Evolutionary conservation across 2,888 invertebrate genomes (phyloP), one percentile per base, ranked within the genome.

Genomic region (Lamproptera curius): DNA sequence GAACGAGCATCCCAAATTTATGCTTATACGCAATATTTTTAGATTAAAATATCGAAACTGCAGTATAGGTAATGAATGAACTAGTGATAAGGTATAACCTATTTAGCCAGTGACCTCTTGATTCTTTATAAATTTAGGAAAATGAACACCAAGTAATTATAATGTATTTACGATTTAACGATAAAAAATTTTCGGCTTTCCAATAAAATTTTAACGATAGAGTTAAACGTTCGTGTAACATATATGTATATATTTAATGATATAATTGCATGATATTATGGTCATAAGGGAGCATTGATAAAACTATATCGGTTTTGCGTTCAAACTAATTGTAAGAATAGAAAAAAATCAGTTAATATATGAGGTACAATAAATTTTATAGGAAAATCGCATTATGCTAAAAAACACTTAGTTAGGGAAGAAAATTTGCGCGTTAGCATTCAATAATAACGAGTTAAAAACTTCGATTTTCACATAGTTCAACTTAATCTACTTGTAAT

Each of bases 101-200:
- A 47, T 48, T 50, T 53, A 39, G 61, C 50, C n/a, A n/a, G 55
- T 56, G 58, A 61, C 62, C 61, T 65, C 61, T 54, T 55, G 50
- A 54, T 42, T 59, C 41, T 13, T 20, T 46, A 28, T 52, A 50
- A 51, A 52, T 66, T 68, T 77, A 82, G 76, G 75, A 75, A 82
- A 69, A 65, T 76, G 70, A 81, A 84, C 84, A 84, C 84, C 84
- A 84, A 84, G 69, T 83, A 81, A 73, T 68, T 70, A 72, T 73
- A 80, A 65, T 59, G 63, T 59, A 59, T 62, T n/a, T 64, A 58
- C 56, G 56, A 58, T 61, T 59, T 53, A 64, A 62, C 61, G 58
- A 57, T 57, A 26, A 28, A 13, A 11, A 23, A n/a, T n/a, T 33
- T 34, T 40, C 34, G 15, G 48, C 39, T 43, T 47, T 31, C 35